Conservation (phyloP, 2,888 invertebrate genomes). For the Gordius sp. region DNA sequence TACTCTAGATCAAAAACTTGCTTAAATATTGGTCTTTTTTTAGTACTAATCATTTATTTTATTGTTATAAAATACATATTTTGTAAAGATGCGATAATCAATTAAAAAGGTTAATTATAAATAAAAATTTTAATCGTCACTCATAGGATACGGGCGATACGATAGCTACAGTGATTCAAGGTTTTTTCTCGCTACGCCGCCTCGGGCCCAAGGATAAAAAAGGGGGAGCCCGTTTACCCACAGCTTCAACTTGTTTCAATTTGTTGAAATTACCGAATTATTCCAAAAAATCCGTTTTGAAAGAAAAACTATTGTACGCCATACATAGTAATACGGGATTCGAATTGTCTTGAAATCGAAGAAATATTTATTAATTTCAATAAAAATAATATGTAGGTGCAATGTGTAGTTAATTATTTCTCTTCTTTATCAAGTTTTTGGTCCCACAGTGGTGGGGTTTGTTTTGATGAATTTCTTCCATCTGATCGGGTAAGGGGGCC, state of each 20-base stretch:
- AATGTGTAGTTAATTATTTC: no score
- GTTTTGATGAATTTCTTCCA: no score
- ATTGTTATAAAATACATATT: no score
- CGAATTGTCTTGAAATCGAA: slow-evolving; percentile 53
- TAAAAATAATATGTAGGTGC: neutral
- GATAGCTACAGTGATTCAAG: slow-evolving; percentile 70
- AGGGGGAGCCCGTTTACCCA: slow-evolving; percentile 53
- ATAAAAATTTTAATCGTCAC: slow-evolving; percentile 15
- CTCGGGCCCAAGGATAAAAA: slow-evolving; percentile 47
- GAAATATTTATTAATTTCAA: neutral
- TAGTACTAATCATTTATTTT: no score
- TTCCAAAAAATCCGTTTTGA: slow-evolving; percentile 67
- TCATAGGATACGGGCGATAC: slow-evolving; percentile 36
- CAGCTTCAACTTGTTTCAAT: slow-evolving; percentile 95
- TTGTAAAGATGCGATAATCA: no score
- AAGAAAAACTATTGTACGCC: slow-evolving; percentile 84
- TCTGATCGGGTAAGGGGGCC: no score
- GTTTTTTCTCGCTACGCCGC: slow-evolving; percentile 83
- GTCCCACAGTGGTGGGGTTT: no score
- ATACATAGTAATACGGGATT: slow-evolving; percentile 93
- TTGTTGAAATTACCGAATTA: slow-evolving; percentile 89
- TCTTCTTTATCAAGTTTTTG: no score
- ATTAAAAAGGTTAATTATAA: neutral
- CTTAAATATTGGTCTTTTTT: no score
- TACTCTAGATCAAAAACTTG: no score